Base-by-base conservation (phyloP, 2,888 invertebrate species). In the Monochamus alternatus region DNA sequence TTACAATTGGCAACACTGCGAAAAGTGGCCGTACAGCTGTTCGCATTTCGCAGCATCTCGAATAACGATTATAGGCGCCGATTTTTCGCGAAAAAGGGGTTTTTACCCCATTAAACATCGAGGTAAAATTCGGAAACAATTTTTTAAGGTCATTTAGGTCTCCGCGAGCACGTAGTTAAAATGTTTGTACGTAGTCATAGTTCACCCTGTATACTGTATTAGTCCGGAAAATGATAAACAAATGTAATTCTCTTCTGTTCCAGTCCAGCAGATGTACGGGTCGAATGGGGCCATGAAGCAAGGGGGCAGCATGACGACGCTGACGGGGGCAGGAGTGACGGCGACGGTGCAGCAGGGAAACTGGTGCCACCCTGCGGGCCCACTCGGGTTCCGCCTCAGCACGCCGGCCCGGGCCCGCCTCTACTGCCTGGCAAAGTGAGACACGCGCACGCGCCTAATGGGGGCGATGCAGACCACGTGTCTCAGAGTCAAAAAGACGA, bases 311-410 rank as follows among this genome's bases (percentile, higher is more conserved):
- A 90, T 91, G 90, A 91, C 91, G 89, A 90, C 90, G 85, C 86
- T 90, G 85, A 88, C 90, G 87, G 90, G 87, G 81, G 87, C 87
- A 76, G 83, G 82, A 79, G 88, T 87, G 74, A 84, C 77, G 58
- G 80, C 89, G 82, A 88, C 88, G 81, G 89, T 89, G 69, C 94
- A 95, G 95, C 80, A 83, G 96, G 96, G 96, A 96, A 96, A 96
- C 96, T 96, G 95, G 96, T 93, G 93, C 94, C 95, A 93, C 96
- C 96, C 96, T 96, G 96, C 94, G 96, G 96, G 95, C 94, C 91
- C 90, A 88, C 88, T 87, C 85, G 89, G 89, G 89, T 89, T 89
- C 89, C 89, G 87, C 85, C 86, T 87, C 88, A 89, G 88, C 89
- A 89, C 86, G 89, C 89, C 87, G 94, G 93, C 93, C 92, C 92